Evolutionary conservation across 2,888 invertebrate genomes (phyloP).

Genomic region (Sipha maydis): DNA sequence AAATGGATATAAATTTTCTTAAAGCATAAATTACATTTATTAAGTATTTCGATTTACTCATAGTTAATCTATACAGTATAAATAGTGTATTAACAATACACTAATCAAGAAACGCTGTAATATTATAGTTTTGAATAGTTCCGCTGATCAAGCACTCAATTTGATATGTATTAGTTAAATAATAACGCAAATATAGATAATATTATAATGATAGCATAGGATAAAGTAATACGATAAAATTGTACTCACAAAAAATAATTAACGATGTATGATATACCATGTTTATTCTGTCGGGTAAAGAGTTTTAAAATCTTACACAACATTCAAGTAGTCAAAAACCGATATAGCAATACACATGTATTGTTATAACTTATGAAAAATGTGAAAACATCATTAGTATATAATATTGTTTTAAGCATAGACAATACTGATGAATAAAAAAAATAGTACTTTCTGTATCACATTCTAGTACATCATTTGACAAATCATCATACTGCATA

Average conservation of each 20-base stretch:
- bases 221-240: slow-evolving; percentile 32
- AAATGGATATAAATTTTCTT: not conserved
- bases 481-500: too few species aligned
- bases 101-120: not conserved
- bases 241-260: slow-evolving; percentile 16
- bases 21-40: not conserved
- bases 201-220: not conserved
- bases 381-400: not conserved
- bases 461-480: too few species aligned
- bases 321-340: slow-evolving; percentile 19
- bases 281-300: slow-evolving; percentile 36
- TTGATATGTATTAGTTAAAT: slow-evolving; percentile 6
- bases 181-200: slow-evolving; percentile 28
- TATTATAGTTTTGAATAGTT: not conserved
- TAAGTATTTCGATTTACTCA: not conserved
- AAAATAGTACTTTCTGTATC: not conserved
- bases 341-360: too few species aligned
- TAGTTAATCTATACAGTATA: not conserved
- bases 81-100: not conserved
- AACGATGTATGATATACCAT: not conserved
- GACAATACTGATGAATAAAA: too few species aligned
- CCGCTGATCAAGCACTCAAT: slow-evolving; percentile 23
- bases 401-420: not conserved
- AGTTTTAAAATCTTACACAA: slow-evolving; percentile 43
- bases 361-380: not conserved